These are phyloP conservation scores for Gopherus evgoodei DNA, from an alignment of 2,113 vertebrate genomes.

Conservation along the genomic window DNA sequence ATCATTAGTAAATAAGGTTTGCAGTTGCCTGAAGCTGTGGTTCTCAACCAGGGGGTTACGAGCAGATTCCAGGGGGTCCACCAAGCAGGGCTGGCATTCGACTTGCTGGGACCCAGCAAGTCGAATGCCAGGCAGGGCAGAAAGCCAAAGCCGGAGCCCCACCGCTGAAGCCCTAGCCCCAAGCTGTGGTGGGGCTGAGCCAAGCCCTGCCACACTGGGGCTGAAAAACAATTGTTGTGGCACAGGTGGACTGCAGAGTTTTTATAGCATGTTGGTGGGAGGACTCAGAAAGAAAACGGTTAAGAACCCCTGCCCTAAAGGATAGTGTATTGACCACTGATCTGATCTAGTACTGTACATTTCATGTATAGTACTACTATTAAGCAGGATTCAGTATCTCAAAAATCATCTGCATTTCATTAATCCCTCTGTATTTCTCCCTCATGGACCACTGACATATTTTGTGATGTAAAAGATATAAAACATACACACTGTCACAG, in stretches of 20 bases:
- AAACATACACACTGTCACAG: too few relatives aligned
- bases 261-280: neutral
- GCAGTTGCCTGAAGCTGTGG: neutral
- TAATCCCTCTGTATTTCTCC: neutral
- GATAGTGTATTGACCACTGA: neutral
- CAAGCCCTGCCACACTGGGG: too few relatives aligned
- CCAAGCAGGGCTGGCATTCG: neutral
- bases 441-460: neutral
- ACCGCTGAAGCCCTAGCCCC: neutral
- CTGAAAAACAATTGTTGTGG: neutral
- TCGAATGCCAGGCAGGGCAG: neutral
- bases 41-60: neutral
- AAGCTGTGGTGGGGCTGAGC: neutral
- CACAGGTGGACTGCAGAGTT: neutral
- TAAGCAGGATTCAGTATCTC: neutral
- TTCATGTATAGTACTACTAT: neutral
- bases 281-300: neutral
- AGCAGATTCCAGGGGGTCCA: neutral
- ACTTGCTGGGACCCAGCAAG: neutral
- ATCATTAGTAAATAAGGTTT: neutral
- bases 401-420: neutral
- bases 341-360: neutral
- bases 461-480: neutral
- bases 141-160: neutral
- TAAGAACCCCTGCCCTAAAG: neutral